Base-by-base conservation (phyloP, 2,113 vertebrate species). In the Eudorcas thomsonii region DNA sequence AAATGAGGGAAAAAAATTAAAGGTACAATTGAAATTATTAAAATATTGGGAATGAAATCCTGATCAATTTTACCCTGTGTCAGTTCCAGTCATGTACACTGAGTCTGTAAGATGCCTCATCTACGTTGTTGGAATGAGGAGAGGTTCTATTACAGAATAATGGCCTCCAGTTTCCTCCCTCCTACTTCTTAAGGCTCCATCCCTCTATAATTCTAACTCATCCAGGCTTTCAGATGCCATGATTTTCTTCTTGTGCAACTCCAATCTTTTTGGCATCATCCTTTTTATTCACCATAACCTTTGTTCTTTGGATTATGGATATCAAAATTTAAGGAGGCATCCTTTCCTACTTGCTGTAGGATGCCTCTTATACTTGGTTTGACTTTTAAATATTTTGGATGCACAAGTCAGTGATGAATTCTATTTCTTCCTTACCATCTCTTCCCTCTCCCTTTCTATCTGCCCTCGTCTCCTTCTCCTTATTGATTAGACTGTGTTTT, bases 31-130 rank as follows among this genome's bases (percentile, higher is more conserved):
- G 28, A 96, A 88, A 94, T 86, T 80, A 57, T 67, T 71, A 80
- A 83, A 94, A 94, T 55, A 94, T 6, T 52, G 33, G 67, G 67
- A 85, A 94, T 86, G 81, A 94, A 39, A 80, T 86, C 80, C 91
- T 90, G 81, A 67, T 50, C 81, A 43, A 52, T 67, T 81, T 67
- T n/a, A 64, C 33, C 30, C 39, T 93, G 30, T 25, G 9, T 86
- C 50, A 67, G 33, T 59, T 67, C 33, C 6, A 90, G 50, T 57
- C 16, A 26, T 7, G 39, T 39, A 77, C 23, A 48, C 11, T n/a
- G 50, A 93, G 57, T 67, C 57, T 80, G 57, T 36, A 55, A 90
- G 39, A 86, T 11, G 48, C 50, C 33, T 80, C 12, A 33, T 80
- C 33, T 81, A 33, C 13, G 12, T 23, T 43, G 23, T 48, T 77